Conservation (phyloP, 1,140 invertebrate species). For the Agrilus planipennis region DNA sequence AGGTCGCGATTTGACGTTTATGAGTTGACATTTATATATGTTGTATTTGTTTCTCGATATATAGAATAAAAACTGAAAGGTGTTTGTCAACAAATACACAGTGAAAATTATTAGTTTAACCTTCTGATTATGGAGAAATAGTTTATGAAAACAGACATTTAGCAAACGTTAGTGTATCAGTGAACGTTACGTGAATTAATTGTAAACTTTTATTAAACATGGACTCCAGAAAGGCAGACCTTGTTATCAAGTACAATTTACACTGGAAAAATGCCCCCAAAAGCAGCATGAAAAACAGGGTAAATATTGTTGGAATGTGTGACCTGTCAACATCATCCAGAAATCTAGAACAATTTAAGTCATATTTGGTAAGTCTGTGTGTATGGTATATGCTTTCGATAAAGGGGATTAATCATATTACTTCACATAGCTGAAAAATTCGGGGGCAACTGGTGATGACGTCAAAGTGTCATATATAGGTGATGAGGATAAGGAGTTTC, state of each 20-base stretch:
- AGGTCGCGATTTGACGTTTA: too few species aligned
- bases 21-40: too few species aligned
- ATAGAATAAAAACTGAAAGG: too few species aligned
- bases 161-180: too few species aligned
- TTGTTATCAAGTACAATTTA: conserved; percentile 31
- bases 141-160: too few species aligned
- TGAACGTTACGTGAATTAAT: neutral
- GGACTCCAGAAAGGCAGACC: conserved; percentile 23
- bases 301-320: conserved; percentile 30
- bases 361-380: conserved; percentile 29
- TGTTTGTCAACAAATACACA: too few species aligned
- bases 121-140: too few species aligned
- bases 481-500: conserved; percentile 22
- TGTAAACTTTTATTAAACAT: conserved; percentile 10
- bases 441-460: conserved; percentile 24
- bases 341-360: conserved; percentile 32
- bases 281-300: conserved; percentile 19
- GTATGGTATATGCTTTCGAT: neutral
- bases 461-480: conserved; percentile 27
- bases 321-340: conserved; percentile 30
- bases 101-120: too few species aligned
- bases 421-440: conserved; percentile 31
- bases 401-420: neutral
- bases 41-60: too few species aligned
- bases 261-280: conserved; percentile 31